Base-by-base conservation (phyloP, 2,113 vertebrate genomes). In the Phocoena sinus region DNA sequence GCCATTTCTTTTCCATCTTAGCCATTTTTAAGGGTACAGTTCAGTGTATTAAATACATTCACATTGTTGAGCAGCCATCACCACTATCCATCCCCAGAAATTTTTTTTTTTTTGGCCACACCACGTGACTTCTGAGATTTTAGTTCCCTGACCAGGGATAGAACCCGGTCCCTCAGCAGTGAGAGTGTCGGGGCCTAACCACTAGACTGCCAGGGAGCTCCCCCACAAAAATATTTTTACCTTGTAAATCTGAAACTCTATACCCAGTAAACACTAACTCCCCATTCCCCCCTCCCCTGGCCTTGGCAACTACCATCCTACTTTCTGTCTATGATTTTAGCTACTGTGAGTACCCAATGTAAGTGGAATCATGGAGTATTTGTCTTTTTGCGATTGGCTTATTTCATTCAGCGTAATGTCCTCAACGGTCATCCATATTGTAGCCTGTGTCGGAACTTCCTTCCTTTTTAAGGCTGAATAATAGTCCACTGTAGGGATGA, bases 391-490 rank as follows among this genome's bases (percentile, higher is more conserved):
- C 56, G 58, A 73, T 31, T 53, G 58, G 58, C n/a, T 20, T 12
- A 44, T n/a, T 63, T 89, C 93, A 89, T 53, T 83, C 21, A 44
- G 28, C 67, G 7, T 31, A 63, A 74, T 28, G 44, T 82, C 44
- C 28, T 44, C 44, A 26, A 26, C 0, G 21, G 63, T 82, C 26
- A 89, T n/a, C 56, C n/a, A 33, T 8, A 3, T 5, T 87, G 83
- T 56, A 33, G 20, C 44, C 18, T 3, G 44, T 44, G 77, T 74
- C 58, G n/a, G 67, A 56, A 74, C n/a, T 10, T 28, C 58, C 56
- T 65, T 44, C 86, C 68, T 74, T 74, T 93, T 76, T 11, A 17
- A 47, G 58, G 68, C 68, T 58, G 17, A 90, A 76, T 76, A 36
- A 74, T 76, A 90, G 44, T 76, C 44, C 60, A 21, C 4, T 17